Conservation (phyloP, 2,113 vertebrate genomes). For the Myiagra hebetior region DNA sequence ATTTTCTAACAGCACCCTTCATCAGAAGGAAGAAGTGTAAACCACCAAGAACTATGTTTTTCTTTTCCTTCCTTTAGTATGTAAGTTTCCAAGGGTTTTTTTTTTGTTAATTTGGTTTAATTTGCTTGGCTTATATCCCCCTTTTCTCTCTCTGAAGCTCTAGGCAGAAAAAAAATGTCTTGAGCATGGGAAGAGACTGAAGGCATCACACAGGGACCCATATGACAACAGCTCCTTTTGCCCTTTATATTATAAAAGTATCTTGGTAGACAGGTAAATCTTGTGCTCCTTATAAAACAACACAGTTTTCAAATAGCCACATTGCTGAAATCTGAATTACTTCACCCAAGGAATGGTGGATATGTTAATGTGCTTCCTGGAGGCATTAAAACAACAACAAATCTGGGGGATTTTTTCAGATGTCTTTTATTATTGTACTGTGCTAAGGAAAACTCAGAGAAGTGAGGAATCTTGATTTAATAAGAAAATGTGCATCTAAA, state of each 20-base stretch:
- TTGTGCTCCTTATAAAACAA: not conserved
- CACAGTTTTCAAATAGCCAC: not conserved
- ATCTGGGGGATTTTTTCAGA: not conserved
- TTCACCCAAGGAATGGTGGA: not conserved
- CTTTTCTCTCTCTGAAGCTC: not conserved
- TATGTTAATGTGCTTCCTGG: not conserved
- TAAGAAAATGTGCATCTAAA: not conserved
- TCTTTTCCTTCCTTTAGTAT: not conserved
- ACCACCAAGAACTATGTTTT: not conserved
- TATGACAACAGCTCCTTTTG: not conserved
- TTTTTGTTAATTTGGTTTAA: not conserved
- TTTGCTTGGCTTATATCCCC: not conserved
- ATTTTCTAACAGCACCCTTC: not conserved
- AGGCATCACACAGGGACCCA: not conserved
- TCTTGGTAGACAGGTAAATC: not conserved
- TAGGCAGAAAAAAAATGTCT: not conserved
- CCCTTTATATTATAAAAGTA: not conserved
- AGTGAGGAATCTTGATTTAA: not conserved
- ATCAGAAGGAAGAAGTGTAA: not conserved
- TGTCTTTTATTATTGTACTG: not conserved
- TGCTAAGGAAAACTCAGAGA: not conserved
- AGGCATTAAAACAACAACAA: not conserved
- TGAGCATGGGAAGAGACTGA: not conserved
- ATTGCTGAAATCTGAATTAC: not conserved
- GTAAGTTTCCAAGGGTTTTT: not conserved